phyloP scores from a whole-genome alignment of 1,140 invertebrate species.

The Ylistrum balloti region DNA sequence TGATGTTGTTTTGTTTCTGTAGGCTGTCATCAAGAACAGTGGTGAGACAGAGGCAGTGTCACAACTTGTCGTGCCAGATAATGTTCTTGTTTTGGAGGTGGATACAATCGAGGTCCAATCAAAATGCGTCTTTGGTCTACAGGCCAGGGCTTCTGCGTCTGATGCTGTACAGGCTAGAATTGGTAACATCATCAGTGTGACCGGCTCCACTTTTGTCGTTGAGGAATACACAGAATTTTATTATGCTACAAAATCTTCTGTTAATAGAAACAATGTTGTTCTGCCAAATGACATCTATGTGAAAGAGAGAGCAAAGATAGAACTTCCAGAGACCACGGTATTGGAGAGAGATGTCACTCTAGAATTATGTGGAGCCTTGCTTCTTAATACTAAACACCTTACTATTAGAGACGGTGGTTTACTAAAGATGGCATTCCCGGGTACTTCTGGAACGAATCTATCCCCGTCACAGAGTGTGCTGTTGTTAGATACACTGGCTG shows the following conservation, averaged over 20 bases:
- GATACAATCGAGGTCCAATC: conserved; percentile 62
- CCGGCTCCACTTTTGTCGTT: conserved; percentile 57
- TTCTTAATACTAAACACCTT: conserved; percentile 60
- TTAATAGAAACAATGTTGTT: conserved; percentile 45
- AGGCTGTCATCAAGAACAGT: conserved; percentile 59
- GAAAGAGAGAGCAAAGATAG: conserved; percentile 63
- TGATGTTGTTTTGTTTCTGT: neutral
- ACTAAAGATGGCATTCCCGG: conserved; percentile 65
- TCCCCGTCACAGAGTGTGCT: conserved; percentile 52
- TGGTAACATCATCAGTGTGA: conserved; percentile 55
- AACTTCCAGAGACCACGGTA: conserved; percentile 67
- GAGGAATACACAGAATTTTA: conserved; percentile 62
- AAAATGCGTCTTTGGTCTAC: conserved; percentile 55
- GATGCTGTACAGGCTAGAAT: conserved; percentile 59
- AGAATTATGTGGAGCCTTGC: conserved; percentile 70
- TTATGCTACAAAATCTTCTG: conserved; percentile 56
- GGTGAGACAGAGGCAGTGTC: conserved; percentile 57
- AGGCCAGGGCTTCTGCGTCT: conserved; percentile 42
- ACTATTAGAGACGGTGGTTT: conserved; percentile 61
- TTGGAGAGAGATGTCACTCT: conserved; percentile 64
- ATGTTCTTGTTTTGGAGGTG: conserved; percentile 54
- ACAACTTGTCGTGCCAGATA: conserved; percentile 57
- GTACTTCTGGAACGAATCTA: conserved; percentile 41
- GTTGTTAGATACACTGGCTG: conserved; percentile 57
- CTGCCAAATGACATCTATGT: conserved; percentile 65